Evolutionary conservation across 2,113 vertebrate species (phyloP), one percentile per base, ranked within the genome.

Genomic region (Podarcis raffonei): DNA sequence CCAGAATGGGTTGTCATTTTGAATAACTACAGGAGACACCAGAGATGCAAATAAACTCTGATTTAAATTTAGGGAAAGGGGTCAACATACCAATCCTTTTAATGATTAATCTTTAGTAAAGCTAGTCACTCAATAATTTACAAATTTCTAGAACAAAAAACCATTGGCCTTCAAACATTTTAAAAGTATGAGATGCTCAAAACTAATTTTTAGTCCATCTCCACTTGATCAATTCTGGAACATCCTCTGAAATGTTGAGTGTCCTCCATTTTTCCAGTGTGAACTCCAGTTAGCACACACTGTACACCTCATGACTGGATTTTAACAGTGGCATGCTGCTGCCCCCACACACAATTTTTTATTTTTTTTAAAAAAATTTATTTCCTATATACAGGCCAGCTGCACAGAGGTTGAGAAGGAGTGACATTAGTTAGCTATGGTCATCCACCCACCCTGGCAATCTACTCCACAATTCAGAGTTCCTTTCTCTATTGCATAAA

Each of bases 231-330:
- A 72, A 27, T 35, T 42, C 48, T 16, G 32, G n/a, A 85, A 88
- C 77, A 84, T 68, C 72, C 91, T 91, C 57, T 82, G 88, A 79
- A 87, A 25, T 89, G 65, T 59, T 83, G 87, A 76, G 18, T 48
- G 85, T 57, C 77, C 71, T 91, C 69, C n/a, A 81, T 74, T 84
- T 20, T 16, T 80, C 89, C 32, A 9, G 2, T 48, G 65, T 65
- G 35, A 65, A 78, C 65, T 78, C 35, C 77, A 25, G 62, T 81
- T 87, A 25, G 53, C 18, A 86, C 69, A 2, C 23, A 30, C 62
- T 13, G 83, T 12, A 35, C 3, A 80, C 37, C 35, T 91, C n/a
- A 77, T 4, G 59, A 85, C 30, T 86, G 80, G 85, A 65, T 86
- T 83, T 84, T 9, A 87, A 91, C 42, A 84, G 66, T 48, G 42